These are phyloP conservation scores for Scaptomyza polygonia DNA, from an alignment of 2,888 invertebrate species.

Conservation along the genomic window DNA sequence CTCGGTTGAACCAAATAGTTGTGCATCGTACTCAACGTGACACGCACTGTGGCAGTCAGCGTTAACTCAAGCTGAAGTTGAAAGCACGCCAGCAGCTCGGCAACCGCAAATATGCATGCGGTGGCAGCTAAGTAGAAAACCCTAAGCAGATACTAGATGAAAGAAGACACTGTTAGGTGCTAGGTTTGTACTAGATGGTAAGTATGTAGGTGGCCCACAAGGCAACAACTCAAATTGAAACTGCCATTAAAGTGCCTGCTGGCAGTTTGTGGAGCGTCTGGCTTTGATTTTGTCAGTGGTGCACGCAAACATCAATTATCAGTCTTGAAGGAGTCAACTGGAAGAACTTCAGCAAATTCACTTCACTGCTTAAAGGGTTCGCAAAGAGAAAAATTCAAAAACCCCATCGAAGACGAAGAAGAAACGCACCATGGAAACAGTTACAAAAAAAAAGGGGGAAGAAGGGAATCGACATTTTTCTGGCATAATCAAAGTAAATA, in stretches of 20 bases:
- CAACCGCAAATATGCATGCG: constrained; percentile 71
- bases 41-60: constrained; percentile 45
- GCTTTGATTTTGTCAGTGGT: constrained; percentile 69
- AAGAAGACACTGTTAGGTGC: not conserved
- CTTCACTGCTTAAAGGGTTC: constrained; percentile 6
- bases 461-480: constrained; percentile 43
- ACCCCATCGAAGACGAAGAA: constrained; percentile 22
- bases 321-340: not conserved
- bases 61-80: constrained; percentile 39
- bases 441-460: constrained; percentile 28
- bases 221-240: constrained; percentile 46
- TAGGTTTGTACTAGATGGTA: not conserved
- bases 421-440: constrained; percentile 63
- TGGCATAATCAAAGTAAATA: constrained; percentile 67
- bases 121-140: constrained; percentile 22
- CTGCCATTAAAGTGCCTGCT: constrained; percentile 66
- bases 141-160: constrained; percentile 1
- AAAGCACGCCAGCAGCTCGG: constrained; percentile 62
- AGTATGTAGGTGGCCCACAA: constrained; percentile 16
- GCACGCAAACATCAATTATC: constrained; percentile 51
- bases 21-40: constrained; percentile 41
- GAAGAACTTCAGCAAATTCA: not conserved
- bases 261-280: constrained; percentile 56
- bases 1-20: constrained; percentile 72
- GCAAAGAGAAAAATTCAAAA: constrained; percentile 1